Evolutionary conservation across 1,140 invertebrate genomes (phyloP).

Genomic region (Ceratina japonica): DNA sequence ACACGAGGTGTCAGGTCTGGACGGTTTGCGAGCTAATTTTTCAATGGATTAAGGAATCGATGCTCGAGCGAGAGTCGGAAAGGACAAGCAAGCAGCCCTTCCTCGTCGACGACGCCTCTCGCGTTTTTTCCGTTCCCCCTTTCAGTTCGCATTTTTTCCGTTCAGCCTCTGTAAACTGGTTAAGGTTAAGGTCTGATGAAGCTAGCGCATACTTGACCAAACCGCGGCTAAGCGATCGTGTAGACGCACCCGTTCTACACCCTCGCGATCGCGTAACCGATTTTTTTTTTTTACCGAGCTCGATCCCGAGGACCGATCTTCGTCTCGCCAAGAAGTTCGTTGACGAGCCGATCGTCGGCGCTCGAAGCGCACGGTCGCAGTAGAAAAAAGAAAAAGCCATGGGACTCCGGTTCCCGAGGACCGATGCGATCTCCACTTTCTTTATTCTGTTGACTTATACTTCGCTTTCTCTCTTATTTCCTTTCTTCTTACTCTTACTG

Average conservation of each 20-base stretch:
- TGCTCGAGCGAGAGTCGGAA: constrained; percentile 49
- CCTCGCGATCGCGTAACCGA: background rate
- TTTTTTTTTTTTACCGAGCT: background rate
- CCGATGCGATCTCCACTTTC: constrained; percentile 22
- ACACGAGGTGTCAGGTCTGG: too few species aligned
- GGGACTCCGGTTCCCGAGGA: too few species aligned
- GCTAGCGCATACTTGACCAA: constrained; percentile 45
- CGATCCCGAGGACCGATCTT: background rate
- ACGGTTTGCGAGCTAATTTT: background rate
- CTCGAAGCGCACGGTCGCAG: background rate
- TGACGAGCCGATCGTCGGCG: too few species aligned
- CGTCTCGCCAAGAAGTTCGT: too few species aligned
- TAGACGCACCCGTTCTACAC: background rate
- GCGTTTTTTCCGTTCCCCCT: constrained; percentile 36
- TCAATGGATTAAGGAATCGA: constrained; percentile 63
- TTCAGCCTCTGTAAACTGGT: constrained; percentile 23
- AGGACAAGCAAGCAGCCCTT: constrained; percentile 23
- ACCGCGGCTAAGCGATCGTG: constrained; percentile 9
- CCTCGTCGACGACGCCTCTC: constrained; percentile 17
- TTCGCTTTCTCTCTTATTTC: constrained; percentile 55
- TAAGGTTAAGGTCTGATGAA: constrained; percentile 35
- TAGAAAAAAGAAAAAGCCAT: background rate
- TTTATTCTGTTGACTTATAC: constrained; percentile 44
- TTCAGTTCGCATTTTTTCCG: constrained; percentile 25
- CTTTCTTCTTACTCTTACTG: constrained; percentile 54